Evolutionary conservation across 2,888 invertebrate species (phyloP).

Genomic region (Cheilosia grossa): DNA sequence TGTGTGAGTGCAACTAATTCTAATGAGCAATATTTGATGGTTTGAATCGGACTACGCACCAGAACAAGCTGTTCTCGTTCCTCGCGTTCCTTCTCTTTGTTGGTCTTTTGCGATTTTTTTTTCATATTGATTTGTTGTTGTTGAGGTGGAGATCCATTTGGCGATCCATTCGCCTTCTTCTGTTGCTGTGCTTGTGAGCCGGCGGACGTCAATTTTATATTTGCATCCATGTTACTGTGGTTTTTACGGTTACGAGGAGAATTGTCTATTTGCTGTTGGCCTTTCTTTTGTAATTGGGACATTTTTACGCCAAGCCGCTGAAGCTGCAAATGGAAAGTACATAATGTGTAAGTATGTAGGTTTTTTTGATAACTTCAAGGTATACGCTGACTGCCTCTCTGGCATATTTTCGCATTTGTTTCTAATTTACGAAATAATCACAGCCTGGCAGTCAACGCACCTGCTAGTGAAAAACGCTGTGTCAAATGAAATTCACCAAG

Average conservation of each 20-base stretch:
- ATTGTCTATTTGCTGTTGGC: constrained; percentile 70
- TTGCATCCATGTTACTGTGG: constrained; percentile 78
- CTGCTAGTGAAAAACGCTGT: too few relatives aligned
- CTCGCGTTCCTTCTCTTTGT: constrained; percentile 84
- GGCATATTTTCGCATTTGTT: neutral
- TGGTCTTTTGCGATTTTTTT: constrained; percentile 76
- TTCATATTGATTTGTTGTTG: constrained; percentile 58
- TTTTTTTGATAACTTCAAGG: neutral
- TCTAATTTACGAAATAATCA: too few relatives aligned
- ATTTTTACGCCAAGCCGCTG: constrained; percentile 77
- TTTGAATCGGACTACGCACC: constrained; percentile 91
- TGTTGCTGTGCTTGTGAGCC: constrained; percentile 31
- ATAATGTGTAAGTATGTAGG: neutral
- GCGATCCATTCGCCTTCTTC: constrained; percentile 72
- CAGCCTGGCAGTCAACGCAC: too few relatives aligned
- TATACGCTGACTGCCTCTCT: neutral
- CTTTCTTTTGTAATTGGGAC: constrained; percentile 76
- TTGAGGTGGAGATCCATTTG: constrained; percentile 76
- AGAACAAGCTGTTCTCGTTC: constrained; percentile 89
- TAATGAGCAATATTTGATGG: constrained; percentile 90
- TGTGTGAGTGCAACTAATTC: constrained; percentile 88
- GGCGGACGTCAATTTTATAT: constrained; percentile 36
- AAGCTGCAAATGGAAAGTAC: constrained; percentile 61
- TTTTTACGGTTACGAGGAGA: constrained; percentile 67
- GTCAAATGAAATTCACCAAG: too few relatives aligned